Base-by-base conservation (phyloP, 2,113 vertebrate genomes). In the Oostethus manadensis region DNA sequence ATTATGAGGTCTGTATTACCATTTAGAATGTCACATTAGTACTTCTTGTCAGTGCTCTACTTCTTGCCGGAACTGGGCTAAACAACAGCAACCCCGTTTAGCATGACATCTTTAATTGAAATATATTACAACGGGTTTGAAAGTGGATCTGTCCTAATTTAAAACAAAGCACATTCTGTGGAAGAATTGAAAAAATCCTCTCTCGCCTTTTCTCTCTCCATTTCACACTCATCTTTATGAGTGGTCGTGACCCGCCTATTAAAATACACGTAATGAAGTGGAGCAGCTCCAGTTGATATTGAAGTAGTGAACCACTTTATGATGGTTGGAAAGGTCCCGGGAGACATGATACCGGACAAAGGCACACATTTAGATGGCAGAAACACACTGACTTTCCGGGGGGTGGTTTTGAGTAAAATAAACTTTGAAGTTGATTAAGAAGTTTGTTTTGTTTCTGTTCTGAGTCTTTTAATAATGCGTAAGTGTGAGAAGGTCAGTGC, bases 71-170 rank as follows among this genome's bases (percentile, higher is more conserved):
- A 44, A 70, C 56, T 57, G 58, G 8, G 56, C 50, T 70, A 21
- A 66, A 74, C 48, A 62, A 56, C 14, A 21, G 15, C 48, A 23
- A 40, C n/a, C 42, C 61, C 22, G 6, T 53, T n/a, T 58, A 17
- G 26, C 46, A 47, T 58, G 20, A 48, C 62, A 23, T 45, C 62
- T 68, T 73, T 49, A 60, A 74, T 74, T 75, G 17, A 60, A 23
- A 62, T 54, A 42, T 47, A 54, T 69, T 66, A 62, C 59, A 68
- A 67, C 35, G 26, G 23, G 51, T 53, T 23, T 26, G 14, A 68
- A 80, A 73, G 49, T 64, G 60, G 74, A 72, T 66, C 61, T 63
- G 66, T 63, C 60, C 68, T 78, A 61, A 71, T 85, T 83, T 74
- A 61, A 53, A 73, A 42, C 16, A 69, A 68, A 42, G 58, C 59